phyloP scores from a whole-genome alignment of 2,888 invertebrate genomes.

The Horisme vitalbata region DNA sequence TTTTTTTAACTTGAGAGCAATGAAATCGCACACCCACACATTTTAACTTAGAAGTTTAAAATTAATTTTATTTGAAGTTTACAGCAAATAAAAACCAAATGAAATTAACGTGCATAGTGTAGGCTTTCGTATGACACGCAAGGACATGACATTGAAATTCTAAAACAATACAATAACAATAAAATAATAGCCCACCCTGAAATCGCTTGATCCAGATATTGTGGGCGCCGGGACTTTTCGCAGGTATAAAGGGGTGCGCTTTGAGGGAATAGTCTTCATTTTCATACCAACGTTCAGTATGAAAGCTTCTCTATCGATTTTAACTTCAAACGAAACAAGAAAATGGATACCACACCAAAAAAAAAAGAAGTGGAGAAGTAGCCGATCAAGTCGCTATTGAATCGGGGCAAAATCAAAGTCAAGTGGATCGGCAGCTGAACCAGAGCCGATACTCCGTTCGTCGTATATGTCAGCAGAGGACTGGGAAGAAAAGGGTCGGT shows the following conservation, averaged over 20 bases:
- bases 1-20: no score
- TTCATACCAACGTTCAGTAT: no score
- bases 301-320: background rate
- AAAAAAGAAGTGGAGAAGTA: no score
- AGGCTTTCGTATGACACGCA: background rate
- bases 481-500: no score
- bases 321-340: background rate
- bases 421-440: conserved; percentile 3
- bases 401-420: conserved; percentile 1
- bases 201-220: background rate
- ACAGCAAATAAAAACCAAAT: no score
- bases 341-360: background rate
- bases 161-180: background rate
- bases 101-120: background rate
- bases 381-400: background rate
- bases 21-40: no score
- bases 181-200: background rate
- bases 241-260: background rate
- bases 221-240: background rate
- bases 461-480: no score
- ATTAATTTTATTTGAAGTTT: no score
- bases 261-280: background rate
- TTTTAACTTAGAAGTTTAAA: no score
- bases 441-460: conserved; percentile 2
- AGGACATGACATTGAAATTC: conserved; percentile 9